Evolutionary conservation across 2,797 vertebrate genomes (phyloP).

Genomic region (Gephyroberyx darwinii): DNA sequence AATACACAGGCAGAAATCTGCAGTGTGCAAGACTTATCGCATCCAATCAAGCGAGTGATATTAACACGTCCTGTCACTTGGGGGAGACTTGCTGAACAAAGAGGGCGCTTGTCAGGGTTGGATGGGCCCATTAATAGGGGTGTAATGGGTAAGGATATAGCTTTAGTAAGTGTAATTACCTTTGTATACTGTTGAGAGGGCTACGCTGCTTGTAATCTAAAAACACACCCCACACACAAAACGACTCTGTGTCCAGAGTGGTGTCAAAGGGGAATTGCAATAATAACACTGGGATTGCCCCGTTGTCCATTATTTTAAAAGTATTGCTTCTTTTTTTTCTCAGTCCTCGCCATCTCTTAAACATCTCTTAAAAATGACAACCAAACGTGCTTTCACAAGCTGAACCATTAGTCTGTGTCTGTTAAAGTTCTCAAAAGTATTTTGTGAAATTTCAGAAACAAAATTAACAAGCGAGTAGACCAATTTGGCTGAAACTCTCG

Average conservation of each 20-base stretch:
- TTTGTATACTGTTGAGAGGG: conserved; percentile 70
- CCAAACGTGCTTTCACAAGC: not conserved
- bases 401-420: conserved; percentile 1
- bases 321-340: conserved; percentile 1
- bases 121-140: conserved; percentile 68
- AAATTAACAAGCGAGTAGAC: conserved; percentile 13
- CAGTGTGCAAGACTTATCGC: conserved; percentile 70
- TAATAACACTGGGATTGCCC: conserved; percentile 15
- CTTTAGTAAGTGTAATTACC: conserved; percentile 72
- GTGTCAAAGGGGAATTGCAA: conserved; percentile 28
- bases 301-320: conserved; percentile 12
- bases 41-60: conserved; percentile 80
- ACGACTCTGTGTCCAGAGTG: conserved; percentile 29
- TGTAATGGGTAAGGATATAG: conserved; percentile 73
- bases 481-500: conserved; percentile 43
- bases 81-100: conserved; percentile 73
- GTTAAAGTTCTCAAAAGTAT: conserved; percentile 28
- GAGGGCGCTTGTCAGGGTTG: conserved; percentile 73
- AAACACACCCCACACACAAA: conserved; percentile 47
- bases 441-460: conserved; percentile 13
- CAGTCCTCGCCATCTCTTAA: not conserved
- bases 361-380: not conserved
- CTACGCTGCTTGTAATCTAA: conserved; percentile 54
- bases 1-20: conserved; percentile 53
- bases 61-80: conserved; percentile 81